phyloP scores from a whole-genome alignment of 1,140 invertebrate genomes.

The Argopecten irradians region DNA sequence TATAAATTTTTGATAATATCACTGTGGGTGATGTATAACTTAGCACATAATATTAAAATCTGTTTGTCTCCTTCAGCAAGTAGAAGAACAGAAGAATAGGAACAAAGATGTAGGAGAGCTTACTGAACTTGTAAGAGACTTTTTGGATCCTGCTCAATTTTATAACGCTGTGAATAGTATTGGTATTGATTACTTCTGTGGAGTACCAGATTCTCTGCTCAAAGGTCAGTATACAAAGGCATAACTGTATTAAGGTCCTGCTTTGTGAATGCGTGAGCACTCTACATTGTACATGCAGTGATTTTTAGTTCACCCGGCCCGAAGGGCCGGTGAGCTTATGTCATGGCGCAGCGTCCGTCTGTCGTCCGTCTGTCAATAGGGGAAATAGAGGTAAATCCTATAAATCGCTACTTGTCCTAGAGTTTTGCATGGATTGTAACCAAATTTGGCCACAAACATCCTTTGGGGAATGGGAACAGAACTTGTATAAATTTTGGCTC shows the following conservation, averaged over 20 bases:
- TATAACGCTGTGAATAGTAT: slow-evolving; percentile 72
- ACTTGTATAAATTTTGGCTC: too few relatives aligned
- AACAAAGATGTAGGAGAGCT: slow-evolving; percentile 58
- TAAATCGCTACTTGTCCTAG: too few relatives aligned
- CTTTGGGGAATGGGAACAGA: too few relatives aligned
- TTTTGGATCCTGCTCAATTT: slow-evolving; percentile 76
- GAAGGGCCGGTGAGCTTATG: too few relatives aligned
- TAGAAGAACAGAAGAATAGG: slow-evolving; percentile 52
- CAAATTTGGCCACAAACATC: too few relatives aligned
- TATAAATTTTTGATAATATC: too few relatives aligned
- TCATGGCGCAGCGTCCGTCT: too few relatives aligned
- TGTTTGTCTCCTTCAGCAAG: slow-evolving; percentile 58
- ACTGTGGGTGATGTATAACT: too few relatives aligned
- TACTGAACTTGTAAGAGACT: slow-evolving; percentile 61
- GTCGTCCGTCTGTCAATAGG: too few relatives aligned
- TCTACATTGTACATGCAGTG: not conserved
- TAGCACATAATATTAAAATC: too few relatives aligned
- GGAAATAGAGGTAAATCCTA: too few relatives aligned
- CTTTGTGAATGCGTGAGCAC: not conserved
- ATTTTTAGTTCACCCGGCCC: slow-evolving; percentile 28
- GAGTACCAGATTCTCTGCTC: slow-evolving; percentile 78
- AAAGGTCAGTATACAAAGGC: slow-evolving; percentile 73
- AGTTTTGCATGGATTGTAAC: too few relatives aligned
- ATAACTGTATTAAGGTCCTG: not conserved
- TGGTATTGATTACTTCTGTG: slow-evolving; percentile 78